These are phyloP conservation scores for Hemichromis elongatus DNA, from an alignment of 2,113 vertebrate species.

Conservation along the genomic window DNA sequence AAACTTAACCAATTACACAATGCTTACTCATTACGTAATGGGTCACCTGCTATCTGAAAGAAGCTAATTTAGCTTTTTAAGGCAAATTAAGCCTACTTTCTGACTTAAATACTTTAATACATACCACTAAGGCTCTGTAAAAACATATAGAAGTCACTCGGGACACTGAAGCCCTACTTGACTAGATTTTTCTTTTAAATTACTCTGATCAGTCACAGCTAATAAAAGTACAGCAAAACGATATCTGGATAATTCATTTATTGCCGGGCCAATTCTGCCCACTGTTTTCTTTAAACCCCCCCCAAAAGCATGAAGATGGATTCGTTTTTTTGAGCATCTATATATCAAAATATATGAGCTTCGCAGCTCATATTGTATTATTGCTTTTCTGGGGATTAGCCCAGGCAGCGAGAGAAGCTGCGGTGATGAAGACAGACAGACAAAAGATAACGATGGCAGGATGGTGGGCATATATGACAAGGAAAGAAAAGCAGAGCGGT, in stretches of 20 bases:
- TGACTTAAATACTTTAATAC: too few relatives aligned
- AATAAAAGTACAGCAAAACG: neutral
- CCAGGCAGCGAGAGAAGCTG: neutral
- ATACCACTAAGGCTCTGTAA: too few relatives aligned
- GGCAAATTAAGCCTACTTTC: neutral
- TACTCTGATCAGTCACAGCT: neutral
- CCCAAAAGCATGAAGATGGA: rapidly evolving
- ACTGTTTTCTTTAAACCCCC: neutral
- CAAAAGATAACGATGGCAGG: neutral
- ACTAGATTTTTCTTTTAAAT: neutral
- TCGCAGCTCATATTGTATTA: neutral
- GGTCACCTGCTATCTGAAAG: neutral
- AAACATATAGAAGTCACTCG: too few relatives aligned
- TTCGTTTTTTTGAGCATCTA: neutral
- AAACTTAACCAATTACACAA: neutral
- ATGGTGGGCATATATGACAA: neutral
- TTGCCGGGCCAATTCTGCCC: neutral
- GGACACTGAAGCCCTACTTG: too few relatives aligned
- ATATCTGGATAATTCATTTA: neutral
- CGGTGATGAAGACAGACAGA: conserved; percentile 1
- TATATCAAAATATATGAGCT: neutral
- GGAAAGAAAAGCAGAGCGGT: neutral
- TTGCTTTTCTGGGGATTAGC: neutral
- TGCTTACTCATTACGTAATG: neutral
- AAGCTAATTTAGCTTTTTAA: neutral